Evolutionary conservation across 2,797 vertebrate genomes (phyloP).

Genomic region (Remorina albescens): DNA sequence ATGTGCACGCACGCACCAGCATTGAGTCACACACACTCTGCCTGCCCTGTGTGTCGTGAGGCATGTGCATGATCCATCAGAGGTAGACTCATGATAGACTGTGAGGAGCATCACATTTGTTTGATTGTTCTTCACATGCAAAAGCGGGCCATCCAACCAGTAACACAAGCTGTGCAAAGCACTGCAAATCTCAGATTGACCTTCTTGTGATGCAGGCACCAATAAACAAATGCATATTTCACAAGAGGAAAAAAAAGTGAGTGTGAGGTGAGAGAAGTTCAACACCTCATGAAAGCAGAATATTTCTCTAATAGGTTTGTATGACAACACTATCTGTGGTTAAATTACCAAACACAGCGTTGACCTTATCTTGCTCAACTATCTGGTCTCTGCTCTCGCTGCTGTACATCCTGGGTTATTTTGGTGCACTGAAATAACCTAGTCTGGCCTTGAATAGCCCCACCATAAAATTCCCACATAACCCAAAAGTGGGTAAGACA

Average conservation of each 20-base stretch:
- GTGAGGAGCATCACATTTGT: constrained; percentile 32
- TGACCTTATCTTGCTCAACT: constrained; percentile 42
- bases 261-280: constrained; percentile 18
- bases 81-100: constrained; percentile 61
- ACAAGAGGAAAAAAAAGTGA: too few relatives aligned
- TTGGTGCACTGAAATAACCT: constrained; percentile 67
- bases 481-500: constrained; percentile 48
- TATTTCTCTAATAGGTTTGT: constrained; percentile 3
- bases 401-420: constrained; percentile 62
- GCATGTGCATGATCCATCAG: constrained; percentile 38
- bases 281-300: neutral
- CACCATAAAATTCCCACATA: constrained; percentile 62
- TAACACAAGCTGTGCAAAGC: constrained; percentile 18
- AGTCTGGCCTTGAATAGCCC: constrained; percentile 74
- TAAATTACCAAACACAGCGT: neutral
- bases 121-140: constrained; percentile 28
- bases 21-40: constrained; percentile 51
- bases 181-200: constrained; percentile 4
- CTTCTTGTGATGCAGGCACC: constrained; percentile 9
- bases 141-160: constrained; percentile 1
- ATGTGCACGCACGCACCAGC: constrained; percentile 29
- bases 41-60: constrained; percentile 50
- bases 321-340: constrained; percentile 27
- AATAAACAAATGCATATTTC: neutral
- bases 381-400: constrained; percentile 25